Base-by-base conservation (phyloP, 2,888 invertebrate species). In the Lamproptera curius region DNA sequence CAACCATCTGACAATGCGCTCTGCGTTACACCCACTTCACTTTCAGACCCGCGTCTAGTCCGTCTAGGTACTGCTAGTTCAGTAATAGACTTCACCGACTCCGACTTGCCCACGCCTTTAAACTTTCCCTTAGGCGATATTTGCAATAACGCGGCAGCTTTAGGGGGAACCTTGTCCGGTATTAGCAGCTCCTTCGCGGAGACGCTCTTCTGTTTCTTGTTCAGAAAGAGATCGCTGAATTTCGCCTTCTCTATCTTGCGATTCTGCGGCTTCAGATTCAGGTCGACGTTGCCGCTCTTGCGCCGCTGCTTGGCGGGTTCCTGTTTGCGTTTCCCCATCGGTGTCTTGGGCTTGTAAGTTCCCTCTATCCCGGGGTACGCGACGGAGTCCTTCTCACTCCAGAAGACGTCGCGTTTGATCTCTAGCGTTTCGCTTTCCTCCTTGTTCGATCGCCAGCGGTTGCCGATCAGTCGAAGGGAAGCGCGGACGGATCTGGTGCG, bases 401-500 rank as follows among this genome's bases (percentile, higher is more conserved):
- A 83, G 14, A 82, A 66, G 31, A 84, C 75, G 62, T 71, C 83
- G 44, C 68, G 73, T 58, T 82, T 82, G 53, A 79, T 67, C 28
- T 81, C 75, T 16, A 76, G 63, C 35, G 80, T 73, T 28, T 77
- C 79, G 23, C 70, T 53, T 9, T 77, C 78, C 58, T 84, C 86
- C 53, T 83, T 85, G 45, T 66, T 70, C 38, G 83, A 75, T 60
- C 90, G 88, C 82, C 91, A 90, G 70, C 91, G 90, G 62, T 89
- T 88, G 52, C 91, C 90, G 51, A 93, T 90, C 70, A 91, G 75
- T 57, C 92, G 90, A 58, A 93, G 78, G 58, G 93, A 93, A 58
- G 92, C 91, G 62, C 93, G 89, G 69, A 93, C 92, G 56, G 93
- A 92, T 73, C 91, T 89, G 57, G 92, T 89, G 58, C 93, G 90